phyloP scores from a whole-genome alignment of 2,888 invertebrate genomes.

The Ormyrus pomaceus region DNA sequence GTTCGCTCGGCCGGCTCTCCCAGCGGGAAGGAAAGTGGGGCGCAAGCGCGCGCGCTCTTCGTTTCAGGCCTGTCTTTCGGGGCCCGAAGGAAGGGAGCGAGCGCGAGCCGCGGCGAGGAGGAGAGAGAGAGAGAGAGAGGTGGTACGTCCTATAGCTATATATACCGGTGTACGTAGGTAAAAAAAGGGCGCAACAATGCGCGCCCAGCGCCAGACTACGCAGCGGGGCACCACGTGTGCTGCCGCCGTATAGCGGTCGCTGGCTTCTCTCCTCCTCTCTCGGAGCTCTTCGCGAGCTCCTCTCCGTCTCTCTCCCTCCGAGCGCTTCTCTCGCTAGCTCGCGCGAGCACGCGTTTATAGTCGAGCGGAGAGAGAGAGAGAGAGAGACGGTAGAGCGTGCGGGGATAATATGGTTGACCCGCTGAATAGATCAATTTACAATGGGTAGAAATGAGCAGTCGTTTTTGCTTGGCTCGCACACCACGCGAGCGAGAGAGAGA shows the following conservation, averaged over 20 bases:
- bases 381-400: background rate
- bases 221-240: slow-evolving; percentile 66
- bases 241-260: slow-evolving; percentile 64
- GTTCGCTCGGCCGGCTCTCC: slow-evolving; percentile 31
- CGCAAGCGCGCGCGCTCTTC: slow-evolving; percentile 21
- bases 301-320: background rate
- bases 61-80: slow-evolving; percentile 4
- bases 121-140: slow-evolving; percentile 22
- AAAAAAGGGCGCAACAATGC: slow-evolving; percentile 71
- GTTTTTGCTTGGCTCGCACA: slow-evolving; percentile 35
- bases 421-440: slow-evolving; percentile 76
- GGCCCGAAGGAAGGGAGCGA: slow-evolving; percentile 22
- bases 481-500: slow-evolving; percentile 1
- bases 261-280: background rate
- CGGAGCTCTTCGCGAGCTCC: background rate
- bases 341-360: slow-evolving; percentile 22
- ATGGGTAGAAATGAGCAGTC: slow-evolving; percentile 75
- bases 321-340: background rate
- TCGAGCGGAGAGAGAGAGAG: slow-evolving; percentile 14
- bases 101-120: slow-evolving; percentile 1
- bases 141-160: background rate
- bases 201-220: slow-evolving; percentile 62
- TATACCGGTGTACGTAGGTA: background rate
- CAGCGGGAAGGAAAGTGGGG: slow-evolving; percentile 57
- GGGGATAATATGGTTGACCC: slow-evolving; percentile 71